These are phyloP conservation scores for Festucalex cinctus DNA, from an alignment of 2,113 vertebrate species.

Conservation along the genomic window DNA sequence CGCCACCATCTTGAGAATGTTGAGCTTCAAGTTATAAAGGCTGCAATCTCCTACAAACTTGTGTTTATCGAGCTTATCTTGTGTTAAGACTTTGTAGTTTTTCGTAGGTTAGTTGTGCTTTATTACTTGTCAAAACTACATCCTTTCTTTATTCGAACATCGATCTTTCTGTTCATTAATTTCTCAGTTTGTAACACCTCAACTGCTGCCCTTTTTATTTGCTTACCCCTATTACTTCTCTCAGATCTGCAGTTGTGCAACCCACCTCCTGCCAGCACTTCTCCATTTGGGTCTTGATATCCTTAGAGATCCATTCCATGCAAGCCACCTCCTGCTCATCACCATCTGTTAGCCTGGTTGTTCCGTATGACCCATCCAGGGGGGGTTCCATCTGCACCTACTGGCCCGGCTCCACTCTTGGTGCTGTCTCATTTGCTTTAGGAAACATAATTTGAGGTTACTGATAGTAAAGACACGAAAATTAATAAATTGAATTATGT, in stretches of 20 bases:
- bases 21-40: not conserved
- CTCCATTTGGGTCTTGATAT: not conserved
- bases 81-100: not conserved
- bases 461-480: not conserved
- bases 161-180: not conserved
- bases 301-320: slow-evolving; percentile 4
- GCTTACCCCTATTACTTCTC: not conserved
- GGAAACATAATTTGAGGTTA: not conserved
- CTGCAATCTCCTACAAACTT: not conserved
- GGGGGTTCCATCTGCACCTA: slow-evolving; percentile 10
- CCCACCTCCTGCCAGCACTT: slow-evolving; percentile 4
- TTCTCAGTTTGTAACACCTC: not conserved
- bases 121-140: not conserved
- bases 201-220: not conserved
- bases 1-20: not conserved
- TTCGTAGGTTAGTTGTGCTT: not conserved
- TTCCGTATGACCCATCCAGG: slow-evolving; percentile 7
- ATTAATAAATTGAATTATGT: not conserved
- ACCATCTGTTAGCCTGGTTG: slow-evolving; percentile 13
- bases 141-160: not conserved
- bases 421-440: not conserved
- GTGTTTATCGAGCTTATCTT: too few relatives aligned
- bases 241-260: not conserved
- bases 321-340: slow-evolving; percentile 3
- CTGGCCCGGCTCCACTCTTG: slow-evolving; percentile 1